Evolutionary conservation across 1,140 invertebrate species (phyloP), one percentile per base, ranked within the genome.

Genomic region (Leptinotarsa lineolata): DNA sequence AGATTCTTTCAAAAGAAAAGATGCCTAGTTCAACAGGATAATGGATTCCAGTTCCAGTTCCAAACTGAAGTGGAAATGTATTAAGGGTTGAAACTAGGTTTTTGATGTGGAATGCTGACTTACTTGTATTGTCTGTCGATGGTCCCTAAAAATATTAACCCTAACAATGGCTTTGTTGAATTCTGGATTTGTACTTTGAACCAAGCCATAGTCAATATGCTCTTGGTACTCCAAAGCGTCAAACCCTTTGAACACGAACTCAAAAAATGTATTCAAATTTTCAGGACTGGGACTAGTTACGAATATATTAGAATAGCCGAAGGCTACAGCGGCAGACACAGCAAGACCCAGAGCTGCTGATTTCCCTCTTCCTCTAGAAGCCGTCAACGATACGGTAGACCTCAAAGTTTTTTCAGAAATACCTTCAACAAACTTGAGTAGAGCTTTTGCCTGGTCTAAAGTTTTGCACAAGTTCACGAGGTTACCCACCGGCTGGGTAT

Each of bases 261-360:
- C 95, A 86, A 99, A 99, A 1, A 99, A 86, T 0, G 97, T 99
- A 74, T 95, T 97, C 81, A 99, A 90, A 88, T 99, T 99, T 84
- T 99, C 98, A 3, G 97, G 97, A 84, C 95, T 95, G 2, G 98
- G 98, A 76, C 96, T 97, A 0, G 98, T 98, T 15, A 99, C 96
- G 86, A 97, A 99, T 65, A 99, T 95, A 84, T 99, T 99, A 16
- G 97, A 96, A 85, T 99, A 99, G 20, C 95, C 95, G 82, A 93
- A 93, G 1, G 93, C 91, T 68, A 96, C 87, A 16, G 93, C 93
- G 2, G 91, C 93, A 18, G 94, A 92, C 39, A 99, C 93, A 2
- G 97, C 91, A 63, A 99, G 86, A 5, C 98, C 98, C n/a, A 99
- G 86, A 13, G 97, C 95, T 13, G 98, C 98, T 2, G 98, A 99